A percentile compares a stretch with the other conserved stretches of the same genome.
phyloP scores from a whole-genome alignment of 2,797 vertebrate genomes.

The Microtus californicus region DNA sequence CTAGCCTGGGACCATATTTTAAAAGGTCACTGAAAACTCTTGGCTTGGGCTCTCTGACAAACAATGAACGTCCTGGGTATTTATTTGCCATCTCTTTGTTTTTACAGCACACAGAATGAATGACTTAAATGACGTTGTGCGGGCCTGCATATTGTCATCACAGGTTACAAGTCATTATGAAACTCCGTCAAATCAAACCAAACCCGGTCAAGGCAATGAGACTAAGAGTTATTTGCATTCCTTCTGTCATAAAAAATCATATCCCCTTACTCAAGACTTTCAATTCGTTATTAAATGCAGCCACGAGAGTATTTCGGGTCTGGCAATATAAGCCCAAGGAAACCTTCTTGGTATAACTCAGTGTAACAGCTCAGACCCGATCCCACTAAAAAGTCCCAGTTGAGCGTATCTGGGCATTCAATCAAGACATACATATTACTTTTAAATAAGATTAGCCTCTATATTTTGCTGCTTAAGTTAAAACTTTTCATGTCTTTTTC shows the following conservation, averaged over 20 bases:
- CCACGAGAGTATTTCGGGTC: constrained; percentile 91
- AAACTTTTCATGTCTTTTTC: constrained; percentile 93
- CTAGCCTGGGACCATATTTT: constrained; percentile 92
- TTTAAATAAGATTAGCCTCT: constrained; percentile 93
- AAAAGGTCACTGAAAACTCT: constrained; percentile 93
- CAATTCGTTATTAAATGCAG: constrained; percentile 92
- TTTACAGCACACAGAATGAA: constrained; percentile 96
- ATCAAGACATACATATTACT: constrained; percentile 92
- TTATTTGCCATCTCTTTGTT: constrained; percentile 96
- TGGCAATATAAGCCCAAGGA: constrained; percentile 89
- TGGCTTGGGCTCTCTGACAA: constrained; percentile 91
- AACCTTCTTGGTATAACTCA: constrained; percentile 89
- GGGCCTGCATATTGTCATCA: constrained; percentile 97
- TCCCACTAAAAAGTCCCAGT: constrained; percentile 90
- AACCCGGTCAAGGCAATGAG: constrained; percentile 90
- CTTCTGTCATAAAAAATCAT: constrained; percentile 93
- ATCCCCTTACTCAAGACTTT: constrained; percentile 92
- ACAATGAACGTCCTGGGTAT: constrained; percentile 94
- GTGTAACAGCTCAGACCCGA: constrained; percentile 89
- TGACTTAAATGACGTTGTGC: constrained; percentile 94
- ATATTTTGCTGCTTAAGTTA: constrained; percentile 92
- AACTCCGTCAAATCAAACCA: constrained; percentile 93
- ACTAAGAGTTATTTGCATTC: constrained; percentile 93
- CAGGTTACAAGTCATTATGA: constrained; percentile 99
- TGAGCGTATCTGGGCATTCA: constrained; percentile 90